A percentile compares a stretch with the other conserved stretches of the same genome.
phyloP scores from a whole-genome alignment of 2,113 vertebrate genomes.

The Peromyscus californicus region DNA sequence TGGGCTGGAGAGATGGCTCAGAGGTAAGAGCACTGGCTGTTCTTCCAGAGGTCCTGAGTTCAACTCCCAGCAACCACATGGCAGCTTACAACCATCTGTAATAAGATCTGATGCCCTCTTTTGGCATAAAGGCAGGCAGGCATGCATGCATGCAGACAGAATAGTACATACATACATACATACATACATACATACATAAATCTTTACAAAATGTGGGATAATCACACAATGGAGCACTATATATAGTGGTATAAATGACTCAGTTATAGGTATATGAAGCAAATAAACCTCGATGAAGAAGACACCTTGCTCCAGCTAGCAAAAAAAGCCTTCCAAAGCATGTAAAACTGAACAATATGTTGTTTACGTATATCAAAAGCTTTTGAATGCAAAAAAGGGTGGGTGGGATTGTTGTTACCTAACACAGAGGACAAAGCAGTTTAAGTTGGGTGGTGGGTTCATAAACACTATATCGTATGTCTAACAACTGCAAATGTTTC shows the following conservation, averaged over 20 bases:
- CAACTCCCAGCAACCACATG: too few relatives aligned
- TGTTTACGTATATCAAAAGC: not conserved
- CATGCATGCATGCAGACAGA: too few relatives aligned
- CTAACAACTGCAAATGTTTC: not conserved
- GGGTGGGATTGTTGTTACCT: not conserved
- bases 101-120: too few relatives aligned
- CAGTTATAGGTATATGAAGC: not conserved
- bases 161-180: too few relatives aligned
- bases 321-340: not conserved
- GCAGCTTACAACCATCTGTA: too few relatives aligned
- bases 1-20: too few relatives aligned
- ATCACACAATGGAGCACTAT: not conserved
- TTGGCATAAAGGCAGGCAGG: too few relatives aligned
- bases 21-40: too few relatives aligned
- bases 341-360: not conserved
- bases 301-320: not conserved
- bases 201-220: not conserved
- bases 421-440: not conserved
- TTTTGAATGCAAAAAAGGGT: not conserved
- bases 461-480: not conserved
- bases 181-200: too few relatives aligned
- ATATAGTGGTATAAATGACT: not conserved
- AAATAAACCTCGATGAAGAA: not conserved
- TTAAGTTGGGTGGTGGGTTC: not conserved
- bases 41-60: too few relatives aligned